phyloP scores from a whole-genome alignment of 2,797 vertebrate genomes.

The Gadopsis marmoratus region DNA sequence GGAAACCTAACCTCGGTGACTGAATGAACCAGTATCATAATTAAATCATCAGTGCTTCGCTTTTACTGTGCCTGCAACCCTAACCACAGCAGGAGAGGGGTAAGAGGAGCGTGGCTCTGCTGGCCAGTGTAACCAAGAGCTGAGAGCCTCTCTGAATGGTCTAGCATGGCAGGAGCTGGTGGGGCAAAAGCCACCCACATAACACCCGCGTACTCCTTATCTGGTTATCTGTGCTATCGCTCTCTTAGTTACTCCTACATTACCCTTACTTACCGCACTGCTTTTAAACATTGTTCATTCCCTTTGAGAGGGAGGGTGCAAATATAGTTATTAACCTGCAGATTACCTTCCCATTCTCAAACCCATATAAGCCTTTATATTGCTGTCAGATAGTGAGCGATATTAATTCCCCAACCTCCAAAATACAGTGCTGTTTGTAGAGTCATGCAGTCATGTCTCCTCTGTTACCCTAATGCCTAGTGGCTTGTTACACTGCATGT shows the following conservation, averaged over 20 bases:
- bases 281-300: constrained; percentile 63
- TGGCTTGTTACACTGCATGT: constrained; percentile 67
- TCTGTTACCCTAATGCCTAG: constrained; percentile 53
- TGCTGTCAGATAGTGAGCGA: constrained; percentile 12
- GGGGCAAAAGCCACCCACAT: constrained; percentile 74
- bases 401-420: constrained; percentile 36
- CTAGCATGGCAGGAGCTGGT: constrained; percentile 56
- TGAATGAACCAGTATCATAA: constrained; percentile 94
- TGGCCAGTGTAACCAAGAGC: constrained; percentile 81
- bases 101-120: constrained; percentile 76
- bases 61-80: constrained; percentile 89
- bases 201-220: constrained; percentile 81
- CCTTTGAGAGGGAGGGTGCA: constrained; percentile 51
- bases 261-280: constrained; percentile 77
- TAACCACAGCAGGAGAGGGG: constrained; percentile 86
- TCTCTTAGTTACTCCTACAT: constrained; percentile 82
- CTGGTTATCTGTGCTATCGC: constrained; percentile 79
- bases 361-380: not conserved
- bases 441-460: constrained; percentile 19
- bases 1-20: constrained; percentile 90
- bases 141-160: constrained; percentile 82
- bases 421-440: constrained; percentile 3
- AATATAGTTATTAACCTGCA: constrained; percentile 58
- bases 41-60: constrained; percentile 94
- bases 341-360: constrained; percentile 42